A percentile compares a stretch with the other conserved stretches of the same genome.
Conservation (phyloP, 2,888 invertebrate species). For the Diogma glabrata region DNA sequence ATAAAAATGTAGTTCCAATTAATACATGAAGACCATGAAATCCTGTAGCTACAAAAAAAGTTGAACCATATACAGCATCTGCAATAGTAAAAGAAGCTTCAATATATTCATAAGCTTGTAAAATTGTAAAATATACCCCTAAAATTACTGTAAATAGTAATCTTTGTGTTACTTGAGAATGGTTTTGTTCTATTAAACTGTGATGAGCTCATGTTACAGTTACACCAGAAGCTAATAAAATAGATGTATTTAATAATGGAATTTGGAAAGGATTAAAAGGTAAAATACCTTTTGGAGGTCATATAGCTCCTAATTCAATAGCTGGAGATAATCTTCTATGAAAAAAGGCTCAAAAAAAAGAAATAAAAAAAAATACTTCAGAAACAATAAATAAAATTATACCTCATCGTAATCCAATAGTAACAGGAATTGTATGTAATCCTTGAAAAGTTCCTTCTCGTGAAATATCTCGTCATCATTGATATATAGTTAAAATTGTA, state of each 20-base stretch:
- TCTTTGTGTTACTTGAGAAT: slow-evolving; percentile 37
- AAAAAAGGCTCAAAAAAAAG: slow-evolving; percentile 23
- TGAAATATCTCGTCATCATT: slow-evolving; percentile 69
- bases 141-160: slow-evolving; percentile 43
- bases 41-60: slow-evolving; percentile 62
- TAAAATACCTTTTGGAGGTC: slow-evolving; percentile 51
- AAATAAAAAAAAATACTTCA: slow-evolving; percentile 44
- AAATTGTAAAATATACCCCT: no score
- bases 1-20: slow-evolving; percentile 45
- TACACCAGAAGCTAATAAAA: slow-evolving; percentile 57
- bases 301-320: slow-evolving; percentile 36
- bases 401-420: no score
- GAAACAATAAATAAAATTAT: slow-evolving; percentile 45
- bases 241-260: slow-evolving; percentile 59
- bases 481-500: slow-evolving; percentile 41
- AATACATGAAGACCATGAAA: slow-evolving; percentile 65
- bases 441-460: no score
- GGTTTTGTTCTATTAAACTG: slow-evolving; percentile 40
- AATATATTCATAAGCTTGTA: slow-evolving; percentile 59
- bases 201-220: slow-evolving; percentile 55
- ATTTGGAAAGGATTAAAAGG: slow-evolving; percentile 58
- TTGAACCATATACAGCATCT: slow-evolving; percentile 53
- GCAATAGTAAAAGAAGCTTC: slow-evolving; percentile 48
- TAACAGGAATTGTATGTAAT: no score
- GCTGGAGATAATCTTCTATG: not conserved